Conservation (phyloP, 2,113 vertebrate genomes). For the Odocoileus virginianus region DNA sequence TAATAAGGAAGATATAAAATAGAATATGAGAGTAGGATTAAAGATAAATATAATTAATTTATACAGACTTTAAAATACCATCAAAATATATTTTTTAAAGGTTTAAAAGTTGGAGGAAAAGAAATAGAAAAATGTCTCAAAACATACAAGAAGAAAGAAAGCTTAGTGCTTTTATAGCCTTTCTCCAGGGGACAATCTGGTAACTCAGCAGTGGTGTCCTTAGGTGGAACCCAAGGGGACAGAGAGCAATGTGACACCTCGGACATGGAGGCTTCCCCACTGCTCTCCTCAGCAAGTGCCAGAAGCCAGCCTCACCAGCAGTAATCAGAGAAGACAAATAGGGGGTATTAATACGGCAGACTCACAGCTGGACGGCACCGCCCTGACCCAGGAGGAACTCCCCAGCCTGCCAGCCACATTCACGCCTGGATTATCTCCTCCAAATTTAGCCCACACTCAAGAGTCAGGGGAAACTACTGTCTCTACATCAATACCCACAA, state of each 20-base stretch:
- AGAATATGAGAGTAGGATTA: neutral
- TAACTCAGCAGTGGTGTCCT: neutral
- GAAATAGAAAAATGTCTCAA: neutral
- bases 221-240: neutral
- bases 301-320: neutral
- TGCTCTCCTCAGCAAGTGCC: neutral
- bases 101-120: neutral
- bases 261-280: neutral
- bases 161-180: neutral
- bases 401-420: constrained; percentile 1
- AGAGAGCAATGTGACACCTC: neutral
- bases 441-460: constrained; percentile 55
- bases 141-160: neutral
- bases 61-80: neutral
- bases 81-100: neutral
- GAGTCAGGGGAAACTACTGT: constrained; percentile 38
- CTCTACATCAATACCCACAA: neutral
- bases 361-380: constrained; percentile 61
- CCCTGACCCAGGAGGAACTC: constrained; percentile 51
- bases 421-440: constrained; percentile 55
- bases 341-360: neutral
- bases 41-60: neutral
- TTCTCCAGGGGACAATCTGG: neutral
- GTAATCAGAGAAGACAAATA: constrained; percentile 16
- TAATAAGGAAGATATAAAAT: neutral